These are phyloP conservation scores for Zaprionus ornatus DNA, from an alignment of 1,140 invertebrate genomes.

Conservation along the genomic window DNA sequence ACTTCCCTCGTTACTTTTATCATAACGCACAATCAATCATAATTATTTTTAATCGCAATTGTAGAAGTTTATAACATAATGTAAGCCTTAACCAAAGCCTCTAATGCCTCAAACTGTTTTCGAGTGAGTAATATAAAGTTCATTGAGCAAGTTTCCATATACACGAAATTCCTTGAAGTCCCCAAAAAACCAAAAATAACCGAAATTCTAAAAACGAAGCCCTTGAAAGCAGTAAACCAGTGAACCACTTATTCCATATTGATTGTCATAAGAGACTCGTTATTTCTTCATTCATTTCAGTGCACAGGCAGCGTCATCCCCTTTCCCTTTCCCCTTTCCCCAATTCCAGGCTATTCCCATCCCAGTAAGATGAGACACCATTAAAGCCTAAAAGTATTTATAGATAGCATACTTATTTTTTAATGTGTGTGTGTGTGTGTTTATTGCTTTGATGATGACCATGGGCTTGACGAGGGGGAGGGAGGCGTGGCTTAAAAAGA, in stretches of 20 bases:
- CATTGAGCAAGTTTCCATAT: too few relatives aligned
- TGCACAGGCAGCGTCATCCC: neutral
- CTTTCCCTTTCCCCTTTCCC: neutral
- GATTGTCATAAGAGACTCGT: neutral
- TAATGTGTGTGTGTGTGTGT: slow-evolving; percentile 18
- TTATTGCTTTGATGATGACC: slow-evolving; percentile 58
- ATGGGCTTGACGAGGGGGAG: neutral
- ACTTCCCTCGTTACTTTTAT: too few relatives aligned
- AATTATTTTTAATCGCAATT: too few relatives aligned
- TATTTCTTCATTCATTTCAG: neutral
- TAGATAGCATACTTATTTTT: slow-evolving; percentile 59
- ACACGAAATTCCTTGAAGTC: too few relatives aligned
- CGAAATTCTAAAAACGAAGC: neutral
- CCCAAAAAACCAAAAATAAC: neutral
- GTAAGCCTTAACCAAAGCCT: too few relatives aligned
- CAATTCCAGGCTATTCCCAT: neutral
- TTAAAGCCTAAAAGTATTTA: slow-evolving; percentile 28
- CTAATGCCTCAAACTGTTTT: too few relatives aligned
- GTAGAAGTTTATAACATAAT: too few relatives aligned
- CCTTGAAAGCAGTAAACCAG: neutral
- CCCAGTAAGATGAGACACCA: neutral
- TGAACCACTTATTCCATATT: neutral
- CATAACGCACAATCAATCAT: too few relatives aligned
- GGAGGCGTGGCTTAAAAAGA: slow-evolving; percentile 1
- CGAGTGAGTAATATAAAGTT: too few relatives aligned